Evolutionary conservation across 2,113 vertebrate species (phyloP), one percentile per base, ranked within the genome.

Genomic region (Dipodomys ordii): DNA sequence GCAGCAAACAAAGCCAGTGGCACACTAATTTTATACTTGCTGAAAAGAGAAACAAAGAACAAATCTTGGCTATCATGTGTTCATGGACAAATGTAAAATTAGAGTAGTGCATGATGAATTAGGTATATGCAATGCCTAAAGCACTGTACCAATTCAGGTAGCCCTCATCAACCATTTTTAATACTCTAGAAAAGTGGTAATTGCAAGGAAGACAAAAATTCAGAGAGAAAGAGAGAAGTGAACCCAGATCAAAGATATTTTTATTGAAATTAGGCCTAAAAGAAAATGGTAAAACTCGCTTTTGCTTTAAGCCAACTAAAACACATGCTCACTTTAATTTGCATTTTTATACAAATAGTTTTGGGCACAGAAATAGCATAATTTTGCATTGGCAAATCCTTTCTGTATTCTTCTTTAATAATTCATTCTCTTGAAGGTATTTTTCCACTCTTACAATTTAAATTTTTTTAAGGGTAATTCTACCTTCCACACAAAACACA

Each of bases 381-480:
- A 93, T 96, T 97, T 96, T 94, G 67, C 85, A 94, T 62, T 94
- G 85, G 93, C 92, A 95, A 97, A 93, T 90, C 93, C 81, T 95
- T 64, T 94, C 90, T 93, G 67, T 96, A 87, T 95, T 97, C 87
- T 94, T 95, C 88, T 93, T 96, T 92, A 94, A 88, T 96, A 90
- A 97, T 94, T 96, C 95, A 95, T 93, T 95, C 95, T 95, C 95
- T 97, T 97, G 94, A 94, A 97, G 90, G 78, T 93, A 95, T 95
- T 97, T 97, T 96, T 96, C 86, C 94, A 93, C 84, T 93, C 90
- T 94, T 94, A 92, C 88, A 79, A 91, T 93, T 94, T 92, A 95
- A 92, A 60, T 27, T 95, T 93, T 91, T 94, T 96, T 89, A 95
- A 93, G 82, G 78, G 85, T 93, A 97, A 96, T 97, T 96, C 94